Evolutionary conservation across 2,113 vertebrate genomes (phyloP).

Genomic region (Sclerurus mexicanus): DNA sequence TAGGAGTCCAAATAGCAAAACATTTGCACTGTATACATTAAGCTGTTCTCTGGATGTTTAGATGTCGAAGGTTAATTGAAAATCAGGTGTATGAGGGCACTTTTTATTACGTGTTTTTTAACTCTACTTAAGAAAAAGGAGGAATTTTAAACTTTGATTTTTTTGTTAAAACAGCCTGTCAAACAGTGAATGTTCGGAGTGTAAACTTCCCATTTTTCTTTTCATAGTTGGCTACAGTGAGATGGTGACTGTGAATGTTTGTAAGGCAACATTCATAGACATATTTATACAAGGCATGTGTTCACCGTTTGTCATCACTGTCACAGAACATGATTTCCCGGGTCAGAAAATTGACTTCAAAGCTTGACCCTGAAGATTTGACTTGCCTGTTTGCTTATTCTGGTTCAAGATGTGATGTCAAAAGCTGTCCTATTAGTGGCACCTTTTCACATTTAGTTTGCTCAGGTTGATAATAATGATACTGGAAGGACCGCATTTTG

Average conservation of each 20-base stretch:
- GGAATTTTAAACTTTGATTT: background rate
- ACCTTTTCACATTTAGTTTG: conserved; percentile 74
- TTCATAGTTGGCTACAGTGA: background rate
- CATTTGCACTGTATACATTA: background rate
- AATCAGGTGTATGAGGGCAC: background rate
- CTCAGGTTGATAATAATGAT: conserved; percentile 71
- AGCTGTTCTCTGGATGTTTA: background rate
- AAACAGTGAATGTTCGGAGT: background rate
- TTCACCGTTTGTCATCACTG: conserved; percentile 65
- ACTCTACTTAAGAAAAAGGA: background rate
- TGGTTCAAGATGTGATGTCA: conserved; percentile 77
- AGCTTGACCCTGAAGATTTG: conserved; percentile 76
- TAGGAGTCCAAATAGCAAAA: background rate
- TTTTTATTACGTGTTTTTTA: background rate
- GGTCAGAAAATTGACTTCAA: conserved; percentile 69
- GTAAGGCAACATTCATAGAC: conserved; percentile 35
- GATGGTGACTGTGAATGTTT: conserved; percentile 15
- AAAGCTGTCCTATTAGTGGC: conserved; percentile 74
- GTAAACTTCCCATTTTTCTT: conserved; percentile 10
- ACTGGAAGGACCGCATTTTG: conserved; percentile 69
- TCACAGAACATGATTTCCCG: conserved; percentile 69
- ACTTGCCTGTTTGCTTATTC: conserved; percentile 75
- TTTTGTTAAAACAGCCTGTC: background rate
- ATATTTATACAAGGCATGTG: conserved; percentile 55
- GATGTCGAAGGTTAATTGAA: background rate